Evolutionary conservation across 2,888 invertebrate species (phyloP), one percentile per base, ranked within the genome.

Genomic region (Anodontia alba): DNA sequence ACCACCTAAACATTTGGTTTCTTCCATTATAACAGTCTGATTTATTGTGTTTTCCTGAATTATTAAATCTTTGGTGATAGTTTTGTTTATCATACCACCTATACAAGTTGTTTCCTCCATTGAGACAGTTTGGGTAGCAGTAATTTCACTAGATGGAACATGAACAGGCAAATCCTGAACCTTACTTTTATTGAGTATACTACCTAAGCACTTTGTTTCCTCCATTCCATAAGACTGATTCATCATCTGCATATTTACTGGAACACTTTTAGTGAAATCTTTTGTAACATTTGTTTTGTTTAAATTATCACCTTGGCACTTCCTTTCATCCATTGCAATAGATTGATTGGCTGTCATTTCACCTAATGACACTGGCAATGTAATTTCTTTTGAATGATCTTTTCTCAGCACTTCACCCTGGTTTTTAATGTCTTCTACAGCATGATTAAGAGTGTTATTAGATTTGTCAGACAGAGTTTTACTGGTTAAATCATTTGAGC

Each of bases 1-100:
- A 36, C 76, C 73, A 57, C 78, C 75, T 46, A 81, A 26, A 69
- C 75, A 70, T 42, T 66, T 78, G 1, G 78, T 81, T 67, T 78
- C 78, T 54, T 81, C 77, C 76, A 81, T 73, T 17, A 62, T 23
- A 43, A 23, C 20, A 20, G 72, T 77, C 17, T 62, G 23, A 38
- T 51, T 51, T 46, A 20, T 46, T 15, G 15, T 20, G 17, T 20
- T 15, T 20, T 12, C n/a, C 20, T 46, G 46, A 3, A 2, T 3
- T 12, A 3, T 20, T 20, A 46, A 20, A 5, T 54, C 54, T 54
- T 54, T 54, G 17, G 26, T 54, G 36, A 33, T 31, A 23, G 33
- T 67, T 67, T 68, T 71, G 43, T 38, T 36, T n/a, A 71, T 31
- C 17, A 72, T 72, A 71, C 72, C 77, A 46, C 72, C 77, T 62